Evolutionary conservation across 2,797 vertebrate genomes (phyloP).

Genomic region (Falco novaeseelandiae): DNA sequence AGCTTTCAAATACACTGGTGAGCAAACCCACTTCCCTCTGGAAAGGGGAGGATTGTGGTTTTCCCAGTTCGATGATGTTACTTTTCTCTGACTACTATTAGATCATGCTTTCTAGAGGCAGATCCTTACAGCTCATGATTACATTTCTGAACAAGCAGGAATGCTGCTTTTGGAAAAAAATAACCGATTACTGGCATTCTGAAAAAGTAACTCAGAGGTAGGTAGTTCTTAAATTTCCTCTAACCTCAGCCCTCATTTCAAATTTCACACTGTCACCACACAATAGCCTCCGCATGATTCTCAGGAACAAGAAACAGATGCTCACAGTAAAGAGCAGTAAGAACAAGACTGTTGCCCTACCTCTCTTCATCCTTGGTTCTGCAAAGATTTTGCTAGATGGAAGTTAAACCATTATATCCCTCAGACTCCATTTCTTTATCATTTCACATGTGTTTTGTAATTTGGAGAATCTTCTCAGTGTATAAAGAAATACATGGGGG

Average conservation of each 20-base stretch:
- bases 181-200: background rate
- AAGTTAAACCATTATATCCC: background rate
- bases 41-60: constrained; percentile 25
- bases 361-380: background rate
- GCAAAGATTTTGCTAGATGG: background rate
- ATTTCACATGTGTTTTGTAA: background rate
- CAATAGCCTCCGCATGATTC: background rate
- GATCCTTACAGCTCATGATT: background rate
- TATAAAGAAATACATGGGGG: background rate
- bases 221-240: constrained; percentile 2
- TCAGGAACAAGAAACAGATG: background rate
- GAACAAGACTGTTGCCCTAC: background rate
- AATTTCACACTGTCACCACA: background rate
- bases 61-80: background rate
- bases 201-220: constrained; percentile 27
- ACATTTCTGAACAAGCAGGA: background rate
- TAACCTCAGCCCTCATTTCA: background rate
- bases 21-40: background rate
- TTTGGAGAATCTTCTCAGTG: background rate
- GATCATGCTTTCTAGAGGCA: background rate
- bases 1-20: background rate
- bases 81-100: background rate
- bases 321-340: background rate
- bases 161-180: background rate
- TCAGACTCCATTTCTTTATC: background rate